phyloP scores from a whole-genome alignment of 2,113 vertebrate genomes.

The Oncorhynchus tshawytscha region DNA sequence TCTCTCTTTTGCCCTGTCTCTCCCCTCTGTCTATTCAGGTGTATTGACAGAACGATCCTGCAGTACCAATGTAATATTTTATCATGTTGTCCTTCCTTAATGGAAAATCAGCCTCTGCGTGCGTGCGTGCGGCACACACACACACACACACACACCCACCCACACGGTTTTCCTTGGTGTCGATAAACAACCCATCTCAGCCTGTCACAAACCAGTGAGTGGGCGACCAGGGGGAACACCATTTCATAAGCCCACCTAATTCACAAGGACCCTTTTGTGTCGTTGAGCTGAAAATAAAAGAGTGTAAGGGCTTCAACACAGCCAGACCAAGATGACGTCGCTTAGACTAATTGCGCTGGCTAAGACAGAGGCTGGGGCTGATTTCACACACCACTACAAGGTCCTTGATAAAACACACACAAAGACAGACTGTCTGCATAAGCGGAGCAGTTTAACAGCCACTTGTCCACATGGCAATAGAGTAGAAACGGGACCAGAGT shows the following conservation, averaged over 20 bases:
- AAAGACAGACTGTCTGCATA: not conserved
- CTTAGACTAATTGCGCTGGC: not conserved
- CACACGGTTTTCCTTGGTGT: not conserved
- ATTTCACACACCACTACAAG: not conserved
- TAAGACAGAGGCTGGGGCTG: not conserved
- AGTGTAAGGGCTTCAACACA: not conserved
- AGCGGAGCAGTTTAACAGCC: too few relatives aligned
- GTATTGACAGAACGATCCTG: not conserved
- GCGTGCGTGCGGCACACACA: too few relatives aligned
- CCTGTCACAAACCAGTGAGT: too few relatives aligned
- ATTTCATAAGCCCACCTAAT: not conserved
- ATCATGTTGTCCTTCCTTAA: not conserved
- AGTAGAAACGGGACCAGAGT: too few relatives aligned
- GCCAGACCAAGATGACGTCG: not conserved
- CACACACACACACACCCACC: not conserved
- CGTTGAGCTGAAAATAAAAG: not conserved
- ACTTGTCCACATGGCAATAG: too few relatives aligned
- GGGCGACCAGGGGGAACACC: not conserved
- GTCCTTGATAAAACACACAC: not conserved
- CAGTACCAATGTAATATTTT: not conserved
- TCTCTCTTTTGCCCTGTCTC: not conserved
- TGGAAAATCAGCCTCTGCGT: not conserved
- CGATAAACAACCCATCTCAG: not conserved
- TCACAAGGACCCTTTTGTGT: not conserved
- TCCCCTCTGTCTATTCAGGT: not conserved